Conservation (phyloP, 2,888 invertebrate genomes). For the Oligia strigilis region DNA sequence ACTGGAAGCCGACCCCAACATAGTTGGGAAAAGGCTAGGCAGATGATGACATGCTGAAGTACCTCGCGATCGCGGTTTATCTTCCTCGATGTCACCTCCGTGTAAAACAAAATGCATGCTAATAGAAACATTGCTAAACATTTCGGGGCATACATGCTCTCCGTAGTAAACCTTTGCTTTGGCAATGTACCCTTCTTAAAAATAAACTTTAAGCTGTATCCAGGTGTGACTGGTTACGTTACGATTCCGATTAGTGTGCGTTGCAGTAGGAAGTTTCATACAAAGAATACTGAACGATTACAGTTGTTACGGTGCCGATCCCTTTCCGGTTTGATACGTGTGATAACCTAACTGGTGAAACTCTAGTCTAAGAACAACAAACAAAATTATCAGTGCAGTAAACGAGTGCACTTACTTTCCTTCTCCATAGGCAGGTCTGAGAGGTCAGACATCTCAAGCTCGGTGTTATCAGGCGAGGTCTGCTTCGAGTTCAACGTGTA, state of each 20-base stretch:
- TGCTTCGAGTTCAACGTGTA: constrained; percentile 31
- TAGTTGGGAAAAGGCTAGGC: too few relatives aligned
- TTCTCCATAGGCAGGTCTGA: constrained; percentile 80
- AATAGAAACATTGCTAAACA: not conserved
- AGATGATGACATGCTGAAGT: not conserved
- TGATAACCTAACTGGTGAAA: not conserved
- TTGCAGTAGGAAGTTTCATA: too few relatives aligned
- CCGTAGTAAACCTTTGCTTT: not conserved
- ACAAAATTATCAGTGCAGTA: not conserved
- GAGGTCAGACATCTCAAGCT: constrained; percentile 81
- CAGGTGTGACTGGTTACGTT: not conserved
- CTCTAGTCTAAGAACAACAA: not conserved
- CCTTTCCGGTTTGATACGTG: too few relatives aligned
- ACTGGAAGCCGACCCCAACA: too few relatives aligned
- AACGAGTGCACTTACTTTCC: constrained; percentile 67
- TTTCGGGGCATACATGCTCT: not conserved
- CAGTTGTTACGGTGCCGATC: too few relatives aligned
- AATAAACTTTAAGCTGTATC: not conserved
- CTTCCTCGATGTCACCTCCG: not conserved
- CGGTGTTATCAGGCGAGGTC: constrained; percentile 77
- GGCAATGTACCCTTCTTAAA: not conserved
- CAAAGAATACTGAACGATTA: too few relatives aligned
- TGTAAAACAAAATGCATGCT: not conserved
- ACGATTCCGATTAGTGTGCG: too few relatives aligned
- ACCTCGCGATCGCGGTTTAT: not conserved